phyloP scores from a whole-genome alignment of 1,140 invertebrate genomes.

The Aphis gossypii region DNA sequence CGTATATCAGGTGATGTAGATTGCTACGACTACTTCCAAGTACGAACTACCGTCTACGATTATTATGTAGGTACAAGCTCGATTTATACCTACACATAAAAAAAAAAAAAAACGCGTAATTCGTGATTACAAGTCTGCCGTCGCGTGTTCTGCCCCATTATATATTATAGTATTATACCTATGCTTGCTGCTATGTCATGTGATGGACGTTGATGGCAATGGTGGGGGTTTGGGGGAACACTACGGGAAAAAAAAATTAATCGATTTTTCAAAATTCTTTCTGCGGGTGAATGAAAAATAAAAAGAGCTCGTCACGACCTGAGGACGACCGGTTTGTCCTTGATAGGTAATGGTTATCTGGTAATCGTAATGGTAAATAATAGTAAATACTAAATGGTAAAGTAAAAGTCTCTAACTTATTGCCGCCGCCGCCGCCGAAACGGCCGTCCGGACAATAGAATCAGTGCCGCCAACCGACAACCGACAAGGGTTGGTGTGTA shows the following conservation, averaged over 20 bases:
- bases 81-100: neutral
- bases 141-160: slow-evolving; percentile 1
- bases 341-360: neutral
- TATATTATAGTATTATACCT: neutral
- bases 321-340: neutral
- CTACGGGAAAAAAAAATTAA: neutral
- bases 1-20: too few species aligned
- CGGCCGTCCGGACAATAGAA: neutral
- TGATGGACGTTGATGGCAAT: neutral
- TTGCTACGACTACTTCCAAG: neutral
- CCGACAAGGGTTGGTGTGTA: neutral
- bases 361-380: too few species aligned
- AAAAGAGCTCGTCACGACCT: neutral
- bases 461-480: neutral
- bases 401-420: neutral
- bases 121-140: neutral
- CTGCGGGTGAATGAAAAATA: neutral
- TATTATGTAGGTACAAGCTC: neutral
- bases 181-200: neutral
- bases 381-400: neutral
- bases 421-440: neutral
- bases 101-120: neutral
- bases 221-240: neutral
- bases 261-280: slow-evolving; percentile 18
- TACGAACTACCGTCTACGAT: neutral